phyloP scores from a whole-genome alignment of 2,797 vertebrate genomes.

The Leptodactylus fallax region DNA sequence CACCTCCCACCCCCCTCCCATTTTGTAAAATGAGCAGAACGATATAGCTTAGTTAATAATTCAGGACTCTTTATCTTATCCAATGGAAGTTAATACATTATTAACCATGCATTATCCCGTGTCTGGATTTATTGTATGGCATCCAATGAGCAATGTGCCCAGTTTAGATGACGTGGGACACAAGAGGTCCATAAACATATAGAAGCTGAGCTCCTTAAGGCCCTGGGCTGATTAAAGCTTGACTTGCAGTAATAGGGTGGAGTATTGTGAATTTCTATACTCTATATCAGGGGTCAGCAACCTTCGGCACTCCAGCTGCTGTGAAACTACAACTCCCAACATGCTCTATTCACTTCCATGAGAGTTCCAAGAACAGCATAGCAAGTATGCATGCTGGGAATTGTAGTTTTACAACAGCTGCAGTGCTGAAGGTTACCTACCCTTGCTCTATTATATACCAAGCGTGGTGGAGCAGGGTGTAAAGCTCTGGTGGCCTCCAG shows the following conservation, averaged over 20 bases:
- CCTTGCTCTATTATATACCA: background rate
- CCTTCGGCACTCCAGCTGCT: too few relatives aligned
- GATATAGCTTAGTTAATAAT: constrained; percentile 50
- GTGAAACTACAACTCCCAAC: too few relatives aligned
- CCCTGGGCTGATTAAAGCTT: background rate
- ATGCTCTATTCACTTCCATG: too few relatives aligned
- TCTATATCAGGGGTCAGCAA: background rate
- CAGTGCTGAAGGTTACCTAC: too few relatives aligned
- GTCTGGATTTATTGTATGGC: constrained; percentile 5
- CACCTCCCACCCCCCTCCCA: background rate
- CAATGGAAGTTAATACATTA: constrained; percentile 56
- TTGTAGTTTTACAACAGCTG: too few relatives aligned
- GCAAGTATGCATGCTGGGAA: too few relatives aligned
- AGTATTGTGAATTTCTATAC: background rate
- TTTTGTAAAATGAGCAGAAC: constrained; percentile 9
- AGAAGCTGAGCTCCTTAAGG: background rate
- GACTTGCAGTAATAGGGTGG: background rate
- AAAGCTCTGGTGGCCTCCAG: background rate
- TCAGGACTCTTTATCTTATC: constrained; percentile 46
- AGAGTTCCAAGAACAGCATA: too few relatives aligned
- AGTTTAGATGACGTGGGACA: background rate
- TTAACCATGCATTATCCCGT: constrained; percentile 41
- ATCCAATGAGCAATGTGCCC: background rate
- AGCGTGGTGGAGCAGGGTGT: too few relatives aligned
- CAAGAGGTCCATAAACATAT: background rate